phyloP scores from a whole-genome alignment of 2,888 invertebrate species.

The Panzeria rudis region DNA sequence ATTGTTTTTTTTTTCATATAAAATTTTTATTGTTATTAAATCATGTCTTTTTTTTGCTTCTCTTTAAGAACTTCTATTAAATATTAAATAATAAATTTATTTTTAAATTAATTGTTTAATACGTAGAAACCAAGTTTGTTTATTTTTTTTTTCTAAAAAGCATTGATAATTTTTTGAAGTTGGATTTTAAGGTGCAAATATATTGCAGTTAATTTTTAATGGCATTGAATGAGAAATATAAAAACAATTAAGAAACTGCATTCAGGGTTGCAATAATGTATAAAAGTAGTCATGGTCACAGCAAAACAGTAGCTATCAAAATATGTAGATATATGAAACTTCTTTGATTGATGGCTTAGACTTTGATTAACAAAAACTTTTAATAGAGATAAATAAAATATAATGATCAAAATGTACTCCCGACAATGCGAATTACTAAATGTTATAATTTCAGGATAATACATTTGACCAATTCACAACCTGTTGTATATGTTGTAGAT shows the following conservation, averaged over 20 bases:
- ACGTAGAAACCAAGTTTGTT: slow-evolving; percentile 21
- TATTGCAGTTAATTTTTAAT: slow-evolving; percentile 7
- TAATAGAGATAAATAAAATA: too few species aligned
- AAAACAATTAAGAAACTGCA: slow-evolving; percentile 9
- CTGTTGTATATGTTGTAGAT: too few species aligned
- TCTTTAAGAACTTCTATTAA: neutral
- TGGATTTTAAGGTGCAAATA: slow-evolving; percentile 14
- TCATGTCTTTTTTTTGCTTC: neutral
- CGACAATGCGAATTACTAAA: too few species aligned
- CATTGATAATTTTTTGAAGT: neutral
- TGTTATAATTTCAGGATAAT: too few species aligned
- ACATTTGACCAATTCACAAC: too few species aligned
- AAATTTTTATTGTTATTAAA: neutral
- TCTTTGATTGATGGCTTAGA: too few species aligned
- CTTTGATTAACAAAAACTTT: too few species aligned
- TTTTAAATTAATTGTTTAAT: slow-evolving; percentile 43
- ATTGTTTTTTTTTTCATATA: neutral
- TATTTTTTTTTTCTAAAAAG: too few species aligned
- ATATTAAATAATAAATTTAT: slow-evolving; percentile 37
- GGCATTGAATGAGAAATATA: slow-evolving; percentile 12
- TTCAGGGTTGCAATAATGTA: slow-evolving; percentile 20
- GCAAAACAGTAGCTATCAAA: neutral
- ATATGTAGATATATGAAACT: too few species aligned
- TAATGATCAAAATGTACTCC: too few species aligned
- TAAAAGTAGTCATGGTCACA: neutral